Base-by-base conservation (phyloP, 2,113 vertebrate genomes). In the Pungitius pungitius region DNA sequence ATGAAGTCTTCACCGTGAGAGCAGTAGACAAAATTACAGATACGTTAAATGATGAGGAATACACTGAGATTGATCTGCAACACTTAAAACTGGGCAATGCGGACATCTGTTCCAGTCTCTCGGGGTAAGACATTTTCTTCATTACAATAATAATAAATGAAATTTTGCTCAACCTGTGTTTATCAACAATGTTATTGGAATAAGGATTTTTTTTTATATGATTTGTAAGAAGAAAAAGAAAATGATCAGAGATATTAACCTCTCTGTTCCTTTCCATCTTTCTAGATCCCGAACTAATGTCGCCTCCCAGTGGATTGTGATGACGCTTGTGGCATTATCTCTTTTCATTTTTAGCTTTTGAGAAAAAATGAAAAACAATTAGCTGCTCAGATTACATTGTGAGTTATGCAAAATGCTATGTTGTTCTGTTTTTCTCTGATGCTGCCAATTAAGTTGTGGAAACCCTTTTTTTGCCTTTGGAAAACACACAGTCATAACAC, bases 1-100 rank as follows among this genome's bases (percentile, higher is more conserved):
- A 52, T 9, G 94, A 94, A 67, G 80, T 81, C 47, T 94, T 94
- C 67, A 86, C 18, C 2, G 91, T 94, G 68, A 40, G 24, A 15
- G 13, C 7, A 0, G 5, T 81, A n/a, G 18, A 0, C 0, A 0
- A 1, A 2, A n/a, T 0, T n/a, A 0, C 0, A 0, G 1, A 7
- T 0, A 0, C 1, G 0, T 8, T 0, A 0, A 2, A 5, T 0
- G 22, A 73, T 0, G 0, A 0, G 0, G 0, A 8, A 0, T 58
- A 80, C 69, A 82, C 1, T 0, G 26, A 69, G 9, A 85, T 94
- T 20, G 26, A 33, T 59, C 62, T 94, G 67, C 73, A 30, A 13
- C 51, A 83, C 35, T 45, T 42, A 4, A 0, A 7, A 4, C 3
- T 77, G 39, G 0, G 37, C 6, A 82, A 37, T 26, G 51, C 1